A percentile compares a stretch with the other conserved stretches of the same genome.
phyloP scores from a whole-genome alignment of 2,113 vertebrate species.

The Willisornis vidua region DNA sequence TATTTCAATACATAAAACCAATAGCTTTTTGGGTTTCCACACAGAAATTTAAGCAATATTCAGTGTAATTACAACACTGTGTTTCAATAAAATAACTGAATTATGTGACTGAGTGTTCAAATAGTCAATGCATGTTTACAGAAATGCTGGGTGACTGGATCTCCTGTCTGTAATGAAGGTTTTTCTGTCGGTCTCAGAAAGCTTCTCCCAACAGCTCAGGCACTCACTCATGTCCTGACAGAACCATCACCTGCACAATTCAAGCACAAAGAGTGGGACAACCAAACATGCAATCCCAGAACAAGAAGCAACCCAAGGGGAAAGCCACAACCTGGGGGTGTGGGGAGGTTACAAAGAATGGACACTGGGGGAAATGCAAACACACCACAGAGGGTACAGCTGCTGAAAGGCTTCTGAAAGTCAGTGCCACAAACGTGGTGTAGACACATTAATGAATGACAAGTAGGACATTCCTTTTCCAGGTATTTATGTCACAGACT shows the following conservation, averaged over 20 bases:
- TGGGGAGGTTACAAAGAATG: not conserved
- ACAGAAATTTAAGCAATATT: not conserved
- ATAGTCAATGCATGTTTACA: not conserved
- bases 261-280: not conserved
- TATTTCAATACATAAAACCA: not conserved
- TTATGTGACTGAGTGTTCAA: not conserved
- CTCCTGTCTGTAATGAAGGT: not conserved
- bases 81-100: not conserved
- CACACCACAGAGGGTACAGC: not conserved
- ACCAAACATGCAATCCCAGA: not conserved
- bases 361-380: not conserved
- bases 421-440: not conserved
- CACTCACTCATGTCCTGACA: not conserved
- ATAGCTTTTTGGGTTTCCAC: not conserved
- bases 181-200: not conserved
- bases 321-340: fast-evolving
- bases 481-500: not conserved
- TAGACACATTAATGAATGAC: fast-evolving
- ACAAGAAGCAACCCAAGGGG: not conserved
- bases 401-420: not conserved
- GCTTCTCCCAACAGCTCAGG: not conserved
- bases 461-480: not conserved
- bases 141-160: not conserved
- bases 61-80: not conserved
- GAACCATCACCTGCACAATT: not conserved